Base-by-base conservation (phyloP, 2,888 invertebrate species). In the Leptinotarsa haldemani region DNA sequence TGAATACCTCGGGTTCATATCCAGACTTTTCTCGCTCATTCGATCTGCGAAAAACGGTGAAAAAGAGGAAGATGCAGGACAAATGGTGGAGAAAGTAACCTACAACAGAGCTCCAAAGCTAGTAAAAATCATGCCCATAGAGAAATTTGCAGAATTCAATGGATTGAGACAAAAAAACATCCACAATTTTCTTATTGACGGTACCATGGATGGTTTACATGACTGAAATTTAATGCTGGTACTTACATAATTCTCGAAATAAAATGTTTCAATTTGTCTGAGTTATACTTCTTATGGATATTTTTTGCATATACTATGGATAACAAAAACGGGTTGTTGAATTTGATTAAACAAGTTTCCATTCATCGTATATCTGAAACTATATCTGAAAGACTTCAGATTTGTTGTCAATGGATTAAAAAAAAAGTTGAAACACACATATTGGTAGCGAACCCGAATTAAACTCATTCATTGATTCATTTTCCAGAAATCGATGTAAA, bases 201-300 rank as follows among this genome's bases (percentile, higher is more conserved):
- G 13, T 61, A 18, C 61, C n/a, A 61, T 30, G 61, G 61, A 61
- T 61, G n/a, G 61, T 30, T 61, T 61, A n/a, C 61, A 61, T 61
- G 61, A 61, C n/a, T 61, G 18, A 61, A 61, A 12, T 40, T 40
- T 40, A 2, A 40, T 40, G 9, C 9, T 40, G 12, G 9, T 12
- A 40, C 9, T 12, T 0, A 40, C 2, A 40, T 12, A 1, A 9
- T 9, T 12, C 12, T 40, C 12, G 12, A 40, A 9, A 40, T 40
- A 13, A 4, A 30, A 30, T 30, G 5, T 30, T 15, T 61, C 30
- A 30, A 61, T 30, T 16, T 5, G 0, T 9, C 52, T 16, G 1
- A 52, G 7, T 16, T 1, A 7, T 16, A 5, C 3, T 50, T 16
- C 4, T 9, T 9, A 9, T 40, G 9, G 40, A 40, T 40, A 40